Percentiles rank a stretch among this genome's conserved stretches.
These are phyloP conservation scores for Dipus sagitta DNA, from an alignment of 2,797 vertebrate genomes.

Conservation along the genomic window DNA sequence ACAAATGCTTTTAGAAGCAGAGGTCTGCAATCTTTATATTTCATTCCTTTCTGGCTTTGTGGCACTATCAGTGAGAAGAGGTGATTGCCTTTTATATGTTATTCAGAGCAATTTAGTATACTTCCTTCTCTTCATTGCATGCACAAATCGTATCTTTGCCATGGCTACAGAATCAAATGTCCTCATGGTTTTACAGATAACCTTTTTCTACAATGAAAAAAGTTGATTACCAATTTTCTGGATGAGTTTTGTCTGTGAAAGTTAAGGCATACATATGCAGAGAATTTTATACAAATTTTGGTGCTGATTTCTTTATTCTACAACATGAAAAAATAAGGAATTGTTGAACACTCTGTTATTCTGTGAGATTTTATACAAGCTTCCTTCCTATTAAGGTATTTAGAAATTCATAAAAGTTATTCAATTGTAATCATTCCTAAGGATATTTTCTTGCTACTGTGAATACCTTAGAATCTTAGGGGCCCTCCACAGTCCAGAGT, in stretches of 20 bases:
- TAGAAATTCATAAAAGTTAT: not conserved
- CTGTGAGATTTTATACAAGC: not conserved
- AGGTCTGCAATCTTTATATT: slow-evolving; percentile 37
- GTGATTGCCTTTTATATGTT: not conserved
- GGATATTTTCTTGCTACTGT: not conserved
- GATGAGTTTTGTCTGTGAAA: not conserved
- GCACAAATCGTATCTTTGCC: not conserved
- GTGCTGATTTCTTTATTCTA: slow-evolving; percentile 2
- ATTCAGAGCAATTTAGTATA: slow-evolving; percentile 25
- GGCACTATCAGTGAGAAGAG: not conserved
- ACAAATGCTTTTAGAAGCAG: not conserved
- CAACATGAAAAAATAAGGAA: not conserved
- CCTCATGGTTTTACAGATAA: not conserved
- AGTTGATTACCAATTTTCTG: slow-evolving; percentile 11
- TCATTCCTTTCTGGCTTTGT: slow-evolving; percentile 16
- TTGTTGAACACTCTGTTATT: not conserved
- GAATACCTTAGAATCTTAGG: not conserved
- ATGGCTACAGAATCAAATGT: not conserved
- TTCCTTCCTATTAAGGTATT: not conserved
- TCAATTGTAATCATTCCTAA: not conserved
- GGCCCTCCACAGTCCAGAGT: not conserved
- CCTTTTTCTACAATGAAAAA: slow-evolving; percentile 31
- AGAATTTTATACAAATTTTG: slow-evolving; percentile 17
- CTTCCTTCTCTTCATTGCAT: not conserved
- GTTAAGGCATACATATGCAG: not conserved